Evolutionary conservation across 2,797 vertebrate species (phyloP).

Genomic region (Gallinago stenura): DNA sequence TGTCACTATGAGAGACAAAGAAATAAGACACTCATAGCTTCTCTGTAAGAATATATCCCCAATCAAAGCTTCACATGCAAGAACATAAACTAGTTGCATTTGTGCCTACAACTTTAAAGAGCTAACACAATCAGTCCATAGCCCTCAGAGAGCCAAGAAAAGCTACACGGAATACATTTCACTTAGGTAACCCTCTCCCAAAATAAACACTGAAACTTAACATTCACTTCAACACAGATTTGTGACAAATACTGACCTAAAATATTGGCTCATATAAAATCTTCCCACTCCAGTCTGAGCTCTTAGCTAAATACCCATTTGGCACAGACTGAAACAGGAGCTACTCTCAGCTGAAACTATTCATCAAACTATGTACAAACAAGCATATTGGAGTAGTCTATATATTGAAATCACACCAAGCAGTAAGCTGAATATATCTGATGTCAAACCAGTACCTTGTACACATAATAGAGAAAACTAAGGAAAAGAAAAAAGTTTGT

Average conservation of each 20-base stretch:
- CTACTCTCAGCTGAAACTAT: neutral
- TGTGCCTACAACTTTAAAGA: neutral
- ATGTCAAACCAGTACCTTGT: neutral
- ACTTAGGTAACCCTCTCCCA: neutral
- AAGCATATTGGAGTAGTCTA: neutral
- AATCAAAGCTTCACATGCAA: neutral
- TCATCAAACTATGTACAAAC: neutral
- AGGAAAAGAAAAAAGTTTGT: neutral
- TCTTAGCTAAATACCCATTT: neutral
- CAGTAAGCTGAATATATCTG: neutral
- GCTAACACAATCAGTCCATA: rapidly evolving
- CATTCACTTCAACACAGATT: neutral
- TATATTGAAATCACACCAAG: neutral
- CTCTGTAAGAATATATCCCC: neutral
- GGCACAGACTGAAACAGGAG: neutral
- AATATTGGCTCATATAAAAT: neutral
- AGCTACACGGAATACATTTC: neutral
- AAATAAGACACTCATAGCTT: neutral
- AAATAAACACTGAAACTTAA: neutral
- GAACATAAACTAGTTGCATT: neutral
- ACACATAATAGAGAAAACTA: neutral
- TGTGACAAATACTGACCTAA: neutral
- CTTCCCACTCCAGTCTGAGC: neutral
- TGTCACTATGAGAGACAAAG: neutral
- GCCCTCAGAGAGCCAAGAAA: neutral